Conservation (phyloP, 2,113 vertebrate genomes). For the Tetrao urogallus region DNA sequence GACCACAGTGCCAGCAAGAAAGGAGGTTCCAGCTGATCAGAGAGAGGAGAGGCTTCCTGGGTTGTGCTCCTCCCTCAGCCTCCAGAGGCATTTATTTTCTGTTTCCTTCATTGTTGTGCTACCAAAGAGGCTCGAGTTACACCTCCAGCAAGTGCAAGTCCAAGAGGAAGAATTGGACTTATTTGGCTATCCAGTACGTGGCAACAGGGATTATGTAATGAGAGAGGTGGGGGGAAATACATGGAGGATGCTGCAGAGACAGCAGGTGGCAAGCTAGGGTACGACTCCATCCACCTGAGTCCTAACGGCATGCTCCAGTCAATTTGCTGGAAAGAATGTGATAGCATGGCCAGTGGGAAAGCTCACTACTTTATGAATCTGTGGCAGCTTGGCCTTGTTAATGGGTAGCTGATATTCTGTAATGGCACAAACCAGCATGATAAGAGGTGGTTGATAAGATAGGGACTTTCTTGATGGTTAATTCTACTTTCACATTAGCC, state of each 20-base stretch:
- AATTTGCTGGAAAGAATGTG: neutral
- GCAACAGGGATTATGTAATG: neutral
- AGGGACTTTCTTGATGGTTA: neutral
- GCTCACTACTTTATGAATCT: neutral
- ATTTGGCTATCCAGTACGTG: neutral
- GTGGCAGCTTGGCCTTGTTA: neutral
- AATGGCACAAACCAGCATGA: neutral
- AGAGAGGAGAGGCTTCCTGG: neutral
- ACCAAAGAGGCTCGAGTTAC: neutral
- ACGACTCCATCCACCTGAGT: neutral
- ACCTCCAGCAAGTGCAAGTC: neutral
- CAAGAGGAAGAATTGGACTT: neutral
- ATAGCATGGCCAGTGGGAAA: neutral
- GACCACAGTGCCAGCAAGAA: neutral
- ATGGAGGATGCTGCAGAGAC: neutral
- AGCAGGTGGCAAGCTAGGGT: neutral
- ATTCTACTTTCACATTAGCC: neutral
- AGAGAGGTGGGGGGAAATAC: neutral
- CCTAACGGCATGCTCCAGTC: neutral
- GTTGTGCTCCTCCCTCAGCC: neutral
- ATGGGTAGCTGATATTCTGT: neutral
- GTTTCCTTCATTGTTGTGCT: neutral
- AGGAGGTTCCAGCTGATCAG: neutral
- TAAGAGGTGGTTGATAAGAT: constrained; percentile 3
- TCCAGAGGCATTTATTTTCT: neutral